phyloP scores from a whole-genome alignment of 2,888 invertebrate genomes.

The Callyntrura guangdongensis region DNA sequence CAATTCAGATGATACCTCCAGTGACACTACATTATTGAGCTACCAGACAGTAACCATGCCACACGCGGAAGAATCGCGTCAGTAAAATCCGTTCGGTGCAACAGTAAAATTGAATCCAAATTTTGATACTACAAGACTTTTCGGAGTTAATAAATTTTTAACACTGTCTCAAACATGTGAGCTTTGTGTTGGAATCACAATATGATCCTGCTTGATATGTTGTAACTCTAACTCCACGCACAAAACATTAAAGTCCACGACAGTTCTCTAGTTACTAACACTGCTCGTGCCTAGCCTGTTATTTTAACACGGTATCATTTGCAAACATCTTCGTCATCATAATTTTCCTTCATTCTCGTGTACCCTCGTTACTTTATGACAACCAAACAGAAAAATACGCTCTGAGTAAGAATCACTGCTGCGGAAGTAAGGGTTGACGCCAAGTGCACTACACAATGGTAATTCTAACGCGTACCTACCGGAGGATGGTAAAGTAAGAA shows the following conservation, averaged over 20 bases:
- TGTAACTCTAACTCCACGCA: not conserved
- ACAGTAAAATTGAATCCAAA: not conserved
- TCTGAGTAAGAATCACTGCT: conserved; percentile 17
- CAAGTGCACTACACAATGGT: conserved; percentile 16
- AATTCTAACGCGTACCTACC: not conserved
- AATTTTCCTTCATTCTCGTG: not conserved
- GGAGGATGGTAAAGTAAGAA: conserved; percentile 14
- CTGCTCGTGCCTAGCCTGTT: conserved; percentile 10
- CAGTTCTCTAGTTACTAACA: conserved; percentile 21
- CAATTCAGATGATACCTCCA: not conserved
- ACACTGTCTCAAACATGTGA: not conserved
- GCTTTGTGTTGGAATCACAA: not conserved
- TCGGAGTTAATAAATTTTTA: not conserved
- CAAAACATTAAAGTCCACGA: not conserved
- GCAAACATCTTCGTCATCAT: not conserved
- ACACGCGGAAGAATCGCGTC: not conserved
- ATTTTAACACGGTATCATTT: conserved; percentile 12
- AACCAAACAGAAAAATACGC: not conserved
- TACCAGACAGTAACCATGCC: conserved; percentile 1
- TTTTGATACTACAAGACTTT: not conserved
- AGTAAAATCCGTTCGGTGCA: not conserved
- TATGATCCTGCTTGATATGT: not conserved
- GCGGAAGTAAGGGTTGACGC: conserved; percentile 51
- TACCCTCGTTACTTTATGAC: not conserved
- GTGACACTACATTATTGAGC: not conserved